These are phyloP conservation scores for Erythrocebus patas DNA, from an alignment of 2,113 vertebrate genomes.

Conservation along the genomic window DNA sequence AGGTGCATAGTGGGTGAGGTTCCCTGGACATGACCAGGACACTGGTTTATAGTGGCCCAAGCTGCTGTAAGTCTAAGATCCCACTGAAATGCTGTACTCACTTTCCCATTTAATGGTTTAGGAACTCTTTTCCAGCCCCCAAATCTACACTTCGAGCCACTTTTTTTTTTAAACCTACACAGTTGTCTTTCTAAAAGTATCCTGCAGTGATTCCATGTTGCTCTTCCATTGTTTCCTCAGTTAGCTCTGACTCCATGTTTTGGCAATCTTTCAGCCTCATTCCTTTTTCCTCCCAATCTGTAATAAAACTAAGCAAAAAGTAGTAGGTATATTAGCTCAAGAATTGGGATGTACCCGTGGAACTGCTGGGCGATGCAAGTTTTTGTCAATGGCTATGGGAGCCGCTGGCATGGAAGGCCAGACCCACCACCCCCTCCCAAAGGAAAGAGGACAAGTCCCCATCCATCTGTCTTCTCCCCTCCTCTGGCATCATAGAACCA, in stretches of 20 bases:
- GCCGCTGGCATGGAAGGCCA: neutral
- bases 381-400: neutral
- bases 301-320: slow-evolving; percentile 22
- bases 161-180: neutral
- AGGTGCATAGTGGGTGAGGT: neutral
- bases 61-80: neutral
- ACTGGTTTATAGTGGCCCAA: neutral
- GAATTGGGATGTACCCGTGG: neutral
- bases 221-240: neutral
- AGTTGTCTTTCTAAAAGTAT: neutral
- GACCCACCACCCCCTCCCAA: neutral
- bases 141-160: neutral
- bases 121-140: neutral
- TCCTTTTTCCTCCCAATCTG: neutral
- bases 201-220: neutral
- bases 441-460: neutral
- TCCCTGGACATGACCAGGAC: neutral
- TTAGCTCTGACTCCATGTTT: neutral
- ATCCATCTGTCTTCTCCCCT: neutral
- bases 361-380: neutral
- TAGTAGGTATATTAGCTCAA: neutral
- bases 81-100: neutral
- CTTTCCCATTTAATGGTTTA: neutral
- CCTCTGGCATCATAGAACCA: neutral
- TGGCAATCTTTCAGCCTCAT: neutral